Conservation (phyloP, 2,797 vertebrate genomes). For the Coendou prehensilis region DNA sequence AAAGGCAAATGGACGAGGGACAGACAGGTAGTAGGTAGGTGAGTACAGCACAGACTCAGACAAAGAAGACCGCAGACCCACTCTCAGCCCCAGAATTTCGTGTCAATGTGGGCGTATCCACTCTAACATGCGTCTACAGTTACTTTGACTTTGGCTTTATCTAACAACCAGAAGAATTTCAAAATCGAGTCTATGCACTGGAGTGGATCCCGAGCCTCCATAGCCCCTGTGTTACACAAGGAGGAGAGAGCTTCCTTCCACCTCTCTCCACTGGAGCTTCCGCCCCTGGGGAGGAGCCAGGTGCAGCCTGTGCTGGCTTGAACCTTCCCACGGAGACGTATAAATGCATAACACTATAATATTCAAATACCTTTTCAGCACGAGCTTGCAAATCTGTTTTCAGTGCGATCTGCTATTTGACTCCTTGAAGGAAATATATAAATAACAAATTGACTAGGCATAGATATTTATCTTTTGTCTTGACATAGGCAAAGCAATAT, state of each 20-base stretch:
- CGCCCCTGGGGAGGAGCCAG: not conserved
- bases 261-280: rapidly evolving
- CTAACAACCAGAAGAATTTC: not conserved
- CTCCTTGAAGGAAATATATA: constrained; percentile 74
- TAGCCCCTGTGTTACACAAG: rapidly evolving
- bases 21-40: not conserved
- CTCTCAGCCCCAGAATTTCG: rapidly evolving
- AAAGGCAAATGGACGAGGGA: not conserved
- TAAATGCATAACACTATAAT: not conserved
- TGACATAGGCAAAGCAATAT: constrained; percentile 67
- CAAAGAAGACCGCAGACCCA: rapidly evolving
- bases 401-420: constrained; percentile 65
- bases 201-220: too few relatives aligned
- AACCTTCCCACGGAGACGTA: not conserved
- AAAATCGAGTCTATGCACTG: not conserved
- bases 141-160: not conserved
- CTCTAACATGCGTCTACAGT: not conserved
- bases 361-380: constrained; percentile 43
- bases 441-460: constrained; percentile 65
- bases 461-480: constrained; percentile 72
- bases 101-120: rapidly evolving
- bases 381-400: constrained; percentile 61
- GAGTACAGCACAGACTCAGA: rapidly evolving
- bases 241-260: rapidly evolving
- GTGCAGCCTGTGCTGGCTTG: not conserved